phyloP scores from a whole-genome alignment of 2,888 invertebrate genomes.

The Trissoscelio sp. region DNA sequence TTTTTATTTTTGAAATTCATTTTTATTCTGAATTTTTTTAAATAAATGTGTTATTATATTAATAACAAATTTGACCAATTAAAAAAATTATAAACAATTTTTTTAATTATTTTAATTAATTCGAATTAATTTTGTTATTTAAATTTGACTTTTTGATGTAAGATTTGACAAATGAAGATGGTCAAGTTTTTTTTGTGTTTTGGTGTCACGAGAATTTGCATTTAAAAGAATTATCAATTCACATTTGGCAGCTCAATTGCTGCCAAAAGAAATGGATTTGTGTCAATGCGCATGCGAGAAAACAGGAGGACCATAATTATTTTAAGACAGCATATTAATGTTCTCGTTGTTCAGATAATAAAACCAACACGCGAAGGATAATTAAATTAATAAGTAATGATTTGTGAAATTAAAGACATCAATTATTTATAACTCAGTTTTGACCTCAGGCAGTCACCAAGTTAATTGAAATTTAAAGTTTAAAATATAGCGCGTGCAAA shows the following conservation, averaged over 20 bases:
- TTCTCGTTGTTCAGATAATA: constrained; percentile 5
- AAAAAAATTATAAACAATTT: too few species aligned
- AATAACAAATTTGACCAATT: too few species aligned
- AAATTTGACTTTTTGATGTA: too few species aligned
- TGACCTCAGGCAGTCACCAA: background rate
- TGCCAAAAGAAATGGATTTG: constrained; percentile 50
- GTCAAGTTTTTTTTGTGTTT: constrained; percentile 10
- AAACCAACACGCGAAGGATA: constrained; percentile 5
- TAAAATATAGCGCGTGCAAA: background rate
- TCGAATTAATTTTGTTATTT: constrained; percentile 10
- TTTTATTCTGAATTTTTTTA: too few species aligned
- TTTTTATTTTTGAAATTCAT: too few species aligned
- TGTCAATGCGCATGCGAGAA: constrained; percentile 42
- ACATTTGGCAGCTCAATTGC: constrained; percentile 40
- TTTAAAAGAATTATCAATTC: constrained; percentile 53
- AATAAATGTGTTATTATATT: too few species aligned
- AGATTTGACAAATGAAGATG: constrained; percentile 17
- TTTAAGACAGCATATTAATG: constrained; percentile 36
- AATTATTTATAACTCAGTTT: constrained; percentile 3
- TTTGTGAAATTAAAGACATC: constrained; percentile 9
- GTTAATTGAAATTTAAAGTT: background rate
- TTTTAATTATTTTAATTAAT: too few species aligned
- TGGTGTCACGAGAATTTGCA: constrained; percentile 49
- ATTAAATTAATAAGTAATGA: constrained; percentile 46
- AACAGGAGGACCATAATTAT: constrained; percentile 29